These are phyloP conservation scores for Sinohyriopsis cumingii DNA, from an alignment of 2,888 invertebrate genomes.

Conservation along the genomic window DNA sequence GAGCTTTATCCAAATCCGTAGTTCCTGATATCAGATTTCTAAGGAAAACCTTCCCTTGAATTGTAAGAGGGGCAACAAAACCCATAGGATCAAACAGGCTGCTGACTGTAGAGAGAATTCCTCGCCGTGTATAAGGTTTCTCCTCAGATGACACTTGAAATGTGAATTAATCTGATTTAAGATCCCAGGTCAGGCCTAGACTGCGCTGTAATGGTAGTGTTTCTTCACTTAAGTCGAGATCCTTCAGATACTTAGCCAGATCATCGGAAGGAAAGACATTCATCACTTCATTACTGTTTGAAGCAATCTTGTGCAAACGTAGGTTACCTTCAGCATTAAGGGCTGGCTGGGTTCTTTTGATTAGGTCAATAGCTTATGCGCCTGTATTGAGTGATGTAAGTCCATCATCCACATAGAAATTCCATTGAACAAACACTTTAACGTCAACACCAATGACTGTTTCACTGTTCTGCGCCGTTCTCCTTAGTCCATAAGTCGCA, in stretches of 20 bases:
- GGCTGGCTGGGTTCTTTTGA: constrained; percentile 26
- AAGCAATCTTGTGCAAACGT: constrained; percentile 36
- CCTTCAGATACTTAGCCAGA: constrained; percentile 21
- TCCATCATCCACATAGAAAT: constrained; percentile 44
- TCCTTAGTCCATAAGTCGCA: too few relatives aligned
- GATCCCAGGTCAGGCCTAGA: constrained; percentile 32
- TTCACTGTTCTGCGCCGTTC: too few relatives aligned
- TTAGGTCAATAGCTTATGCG: constrained; percentile 16
- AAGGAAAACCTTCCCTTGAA: constrained; percentile 38
- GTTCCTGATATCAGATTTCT: constrained; percentile 25
- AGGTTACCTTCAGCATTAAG: constrained; percentile 23
- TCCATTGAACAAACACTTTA: constrained; percentile 12
- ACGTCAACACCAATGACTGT: constrained; percentile 14
- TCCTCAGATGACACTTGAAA: constrained; percentile 14
- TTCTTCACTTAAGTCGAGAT: constrained; percentile 23
- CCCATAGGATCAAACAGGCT: constrained; percentile 41
- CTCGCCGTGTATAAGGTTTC: constrained; percentile 30
- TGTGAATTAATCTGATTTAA: constrained; percentile 19
- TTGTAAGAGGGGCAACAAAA: constrained; percentile 24
- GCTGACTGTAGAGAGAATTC: constrained; percentile 30
- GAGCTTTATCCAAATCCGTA: constrained; percentile 38
- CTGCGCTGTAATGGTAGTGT: constrained; percentile 28
- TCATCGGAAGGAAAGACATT: constrained; percentile 28
- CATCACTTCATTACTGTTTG: constrained; percentile 33
- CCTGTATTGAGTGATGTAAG: constrained; percentile 12